These are phyloP conservation scores for Mico argentatus DNA, from an alignment of 2,797 vertebrate genomes.

Conservation along the genomic window DNA sequence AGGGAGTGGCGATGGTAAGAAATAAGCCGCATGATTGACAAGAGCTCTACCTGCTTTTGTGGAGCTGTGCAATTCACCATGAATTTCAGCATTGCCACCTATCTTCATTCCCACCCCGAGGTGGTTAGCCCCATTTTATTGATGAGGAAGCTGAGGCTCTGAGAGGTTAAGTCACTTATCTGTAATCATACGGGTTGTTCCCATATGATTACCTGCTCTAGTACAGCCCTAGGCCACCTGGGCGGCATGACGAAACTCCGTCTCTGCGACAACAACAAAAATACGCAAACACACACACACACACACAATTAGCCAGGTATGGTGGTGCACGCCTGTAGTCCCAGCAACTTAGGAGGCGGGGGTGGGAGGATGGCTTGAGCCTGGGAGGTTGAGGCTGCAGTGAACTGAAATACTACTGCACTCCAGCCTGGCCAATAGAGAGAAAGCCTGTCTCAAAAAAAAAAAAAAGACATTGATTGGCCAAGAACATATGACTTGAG, in stretches of 20 bases:
- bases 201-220: neutral
- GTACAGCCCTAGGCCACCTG: neutral
- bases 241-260: neutral
- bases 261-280: neutral
- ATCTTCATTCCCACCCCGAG: neutral
- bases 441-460: neutral
- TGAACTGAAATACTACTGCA: neutral
- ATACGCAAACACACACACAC: too few species aligned
- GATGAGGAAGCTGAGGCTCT: neutral
- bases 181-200: neutral
- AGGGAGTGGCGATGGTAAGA: neutral
- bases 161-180: neutral
- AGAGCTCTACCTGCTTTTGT: neutral
- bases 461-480: neutral
- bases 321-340: neutral
- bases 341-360: neutral
- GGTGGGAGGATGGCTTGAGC: neutral
- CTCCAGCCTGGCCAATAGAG: neutral
- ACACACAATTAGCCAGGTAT: neutral
- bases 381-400: neutral
- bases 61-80: neutral
- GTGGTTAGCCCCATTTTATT: neutral
- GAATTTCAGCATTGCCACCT: neutral
- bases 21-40: neutral
- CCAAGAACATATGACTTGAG: neutral